phyloP scores from a whole-genome alignment of 1,140 invertebrate genomes.

The Magallana ariakensis region DNA sequence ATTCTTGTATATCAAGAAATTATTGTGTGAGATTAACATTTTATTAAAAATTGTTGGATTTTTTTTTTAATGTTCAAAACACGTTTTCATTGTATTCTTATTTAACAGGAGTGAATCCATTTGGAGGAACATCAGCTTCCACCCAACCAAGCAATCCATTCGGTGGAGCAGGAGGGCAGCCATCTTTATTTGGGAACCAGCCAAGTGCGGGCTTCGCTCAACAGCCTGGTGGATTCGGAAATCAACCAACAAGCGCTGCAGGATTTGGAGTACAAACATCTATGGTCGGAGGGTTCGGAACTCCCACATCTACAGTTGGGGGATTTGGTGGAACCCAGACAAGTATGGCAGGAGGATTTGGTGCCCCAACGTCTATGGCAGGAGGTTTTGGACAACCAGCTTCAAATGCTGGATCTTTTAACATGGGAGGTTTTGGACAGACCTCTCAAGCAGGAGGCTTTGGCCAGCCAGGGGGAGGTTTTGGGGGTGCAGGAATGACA shows the following conservation, averaged over 20 bases:
- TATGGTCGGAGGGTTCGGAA: neutral
- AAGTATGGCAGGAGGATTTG: neutral
- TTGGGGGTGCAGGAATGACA: conserved; percentile 29
- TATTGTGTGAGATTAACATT: neutral
- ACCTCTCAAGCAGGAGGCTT: conserved; percentile 30
- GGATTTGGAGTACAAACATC: conserved; percentile 3
- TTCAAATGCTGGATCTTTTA: neutral
- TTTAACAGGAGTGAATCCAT: conserved; percentile 55
- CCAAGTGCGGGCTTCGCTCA: neutral
- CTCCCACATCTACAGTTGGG: neutral
- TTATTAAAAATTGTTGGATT: no score
- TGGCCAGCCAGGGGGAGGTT: conserved; percentile 36
- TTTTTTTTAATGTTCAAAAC: neutral
- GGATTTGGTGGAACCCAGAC: neutral
- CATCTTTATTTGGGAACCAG: conserved; percentile 39
- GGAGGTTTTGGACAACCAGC: conserved; percentile 5
- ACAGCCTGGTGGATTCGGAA: neutral
- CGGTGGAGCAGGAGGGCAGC: conserved; percentile 10
- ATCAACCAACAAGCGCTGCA: neutral
- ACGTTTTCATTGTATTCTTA: neutral
- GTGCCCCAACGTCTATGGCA: neutral
- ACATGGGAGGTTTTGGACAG: conserved; percentile 34
- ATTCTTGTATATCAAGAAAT: neutral
- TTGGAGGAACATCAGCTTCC: conserved; percentile 44
- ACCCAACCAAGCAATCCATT: conserved; percentile 45